phyloP scores from a whole-genome alignment of 1,140 invertebrate species.

The Zophobas atratus region DNA sequence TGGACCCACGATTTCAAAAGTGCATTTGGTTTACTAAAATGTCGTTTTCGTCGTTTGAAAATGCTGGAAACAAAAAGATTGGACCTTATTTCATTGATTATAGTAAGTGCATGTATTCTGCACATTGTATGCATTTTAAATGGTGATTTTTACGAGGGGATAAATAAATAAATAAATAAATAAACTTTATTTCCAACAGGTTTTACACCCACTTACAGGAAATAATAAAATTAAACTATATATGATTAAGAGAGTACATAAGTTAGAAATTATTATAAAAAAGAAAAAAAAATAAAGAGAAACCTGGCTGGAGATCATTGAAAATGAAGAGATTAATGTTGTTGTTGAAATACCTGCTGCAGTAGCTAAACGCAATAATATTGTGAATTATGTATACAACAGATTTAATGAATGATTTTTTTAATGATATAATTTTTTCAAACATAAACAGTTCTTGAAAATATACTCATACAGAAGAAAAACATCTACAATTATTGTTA shows the following conservation, averaged over 20 bases:
- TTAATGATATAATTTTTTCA: not conserved
- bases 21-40: not conserved
- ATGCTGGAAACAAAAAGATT: conserved; percentile 23
- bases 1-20: not conserved
- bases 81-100: conserved; percentile 9
- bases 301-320: not conserved
- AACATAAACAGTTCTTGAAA: too few relatives aligned
- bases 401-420: not conserved
- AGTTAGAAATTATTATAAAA: too few relatives aligned
- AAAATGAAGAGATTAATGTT: not conserved
- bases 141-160: conserved; percentile 15
- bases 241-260: too few relatives aligned
- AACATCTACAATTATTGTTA: too few relatives aligned
- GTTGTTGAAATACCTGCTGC: not conserved
- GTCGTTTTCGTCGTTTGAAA: not conserved
- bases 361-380: conserved; percentile 11
- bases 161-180: too few relatives aligned
- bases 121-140: conserved; percentile 41
- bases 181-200: too few relatives aligned
- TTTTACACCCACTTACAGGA: too few relatives aligned
- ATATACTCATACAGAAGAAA: too few relatives aligned
- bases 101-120: conserved; percentile 2
- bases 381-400: conserved; percentile 10
- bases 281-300: too few relatives aligned
- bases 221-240: too few relatives aligned